These are phyloP conservation scores for Teleiodes luculella DNA, from an alignment of 2,888 invertebrate species.

Conservation along the genomic window DNA sequence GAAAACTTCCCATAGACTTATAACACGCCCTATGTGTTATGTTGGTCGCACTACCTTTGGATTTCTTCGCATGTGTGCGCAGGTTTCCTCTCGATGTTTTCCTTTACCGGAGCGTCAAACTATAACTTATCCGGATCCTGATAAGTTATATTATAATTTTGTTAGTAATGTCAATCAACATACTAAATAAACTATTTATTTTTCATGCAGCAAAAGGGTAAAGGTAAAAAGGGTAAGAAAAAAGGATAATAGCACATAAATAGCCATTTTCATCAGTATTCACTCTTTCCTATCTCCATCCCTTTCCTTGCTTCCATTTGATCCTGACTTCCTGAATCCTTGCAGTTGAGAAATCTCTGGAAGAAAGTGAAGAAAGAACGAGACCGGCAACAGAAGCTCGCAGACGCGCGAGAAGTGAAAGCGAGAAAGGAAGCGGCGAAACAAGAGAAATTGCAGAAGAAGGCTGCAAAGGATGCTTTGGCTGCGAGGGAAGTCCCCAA, in stretches of 20 bases:
- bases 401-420: background rate
- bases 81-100: no score
- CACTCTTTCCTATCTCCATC: background rate
- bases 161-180: background rate
- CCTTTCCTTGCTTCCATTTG: background rate
- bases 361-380: slow-evolving; percentile 46
- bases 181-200: slow-evolving; percentile 18
- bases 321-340: background rate
- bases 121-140: no score
- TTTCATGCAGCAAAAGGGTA: slow-evolving; percentile 63
- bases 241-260: slow-evolving; percentile 38
- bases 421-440: slow-evolving; percentile 30
- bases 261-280: background rate
- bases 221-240: slow-evolving; percentile 67
- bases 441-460: slow-evolving; percentile 14
- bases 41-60: no score
- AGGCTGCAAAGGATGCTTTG: background rate
- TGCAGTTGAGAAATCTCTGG: background rate
- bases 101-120: no score
- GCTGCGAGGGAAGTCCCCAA: background rate
- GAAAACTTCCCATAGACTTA: no score
- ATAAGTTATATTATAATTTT: background rate
- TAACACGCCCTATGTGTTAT: no score
- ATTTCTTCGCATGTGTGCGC: no score
- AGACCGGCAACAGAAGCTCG: slow-evolving; percentile 33